Percentiles rank a stretch among this genome's conserved stretches.
Evolutionary conservation across 2,797 vertebrate species (phyloP).

Genomic region (Apodemus agrarius): DNA sequence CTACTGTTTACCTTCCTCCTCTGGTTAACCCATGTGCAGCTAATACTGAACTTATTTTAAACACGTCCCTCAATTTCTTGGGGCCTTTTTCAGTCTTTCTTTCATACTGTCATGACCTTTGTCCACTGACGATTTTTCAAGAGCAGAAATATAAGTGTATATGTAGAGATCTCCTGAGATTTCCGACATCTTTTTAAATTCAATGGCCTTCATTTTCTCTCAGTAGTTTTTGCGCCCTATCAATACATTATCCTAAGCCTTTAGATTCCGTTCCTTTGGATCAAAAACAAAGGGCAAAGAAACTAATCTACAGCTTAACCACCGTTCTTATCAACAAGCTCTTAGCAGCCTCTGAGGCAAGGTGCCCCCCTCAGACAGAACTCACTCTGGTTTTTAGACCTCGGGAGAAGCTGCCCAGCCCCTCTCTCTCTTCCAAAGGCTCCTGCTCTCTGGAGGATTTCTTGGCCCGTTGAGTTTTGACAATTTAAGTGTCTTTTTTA

Average conservation of each 20-base stretch:
- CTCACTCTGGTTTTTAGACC: slow-evolving; percentile 18
- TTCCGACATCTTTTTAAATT: neutral
- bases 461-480: slow-evolving; percentile 55
- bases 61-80: slow-evolving; percentile 37
- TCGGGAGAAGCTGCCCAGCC: neutral
- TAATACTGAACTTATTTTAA: slow-evolving; percentile 39
- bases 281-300: neutral
- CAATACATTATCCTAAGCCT: neutral
- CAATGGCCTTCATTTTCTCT: slow-evolving; percentile 31
- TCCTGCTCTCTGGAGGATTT: slow-evolving; percentile 49
- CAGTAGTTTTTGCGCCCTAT: neutral
- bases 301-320: slow-evolving; percentile 12
- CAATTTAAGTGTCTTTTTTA: slow-evolving; percentile 70
- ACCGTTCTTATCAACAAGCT: slow-evolving; percentile 58
- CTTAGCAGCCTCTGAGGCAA: neutral
- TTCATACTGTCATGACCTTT: slow-evolving; percentile 38
- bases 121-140: slow-evolving; percentile 54
- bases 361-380: neutral
- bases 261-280: neutral
- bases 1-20: slow-evolving; percentile 38
- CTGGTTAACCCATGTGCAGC: neutral
- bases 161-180: neutral
- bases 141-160: neutral
- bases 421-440: neutral
- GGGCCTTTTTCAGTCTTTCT: neutral